Base-by-base conservation (phyloP, 2,113 vertebrate species). In the Solea senegalensis region DNA sequence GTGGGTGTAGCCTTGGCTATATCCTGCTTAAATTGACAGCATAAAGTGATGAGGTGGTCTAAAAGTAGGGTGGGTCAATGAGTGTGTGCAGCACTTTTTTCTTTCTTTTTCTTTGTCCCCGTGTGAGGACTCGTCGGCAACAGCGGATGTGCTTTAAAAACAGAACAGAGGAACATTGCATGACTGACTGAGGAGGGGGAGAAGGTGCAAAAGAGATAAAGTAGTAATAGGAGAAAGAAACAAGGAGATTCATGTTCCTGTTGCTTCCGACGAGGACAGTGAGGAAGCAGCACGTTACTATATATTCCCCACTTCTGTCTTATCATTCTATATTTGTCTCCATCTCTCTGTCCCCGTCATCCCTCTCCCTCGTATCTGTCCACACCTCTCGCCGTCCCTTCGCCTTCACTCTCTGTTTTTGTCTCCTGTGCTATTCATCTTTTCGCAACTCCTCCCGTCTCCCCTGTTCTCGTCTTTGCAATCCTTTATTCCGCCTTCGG, bases 21-120 rank as follows among this genome's bases (percentile, higher is more conserved):
- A 68, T 58, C 68, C 65, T 67, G 52, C 86, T 74, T 61, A 67
- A 80, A 81, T 1, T 58, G 70, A 80, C 62, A 58, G 74, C 12
- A 3, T 21, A 58, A 50, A 14, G 54, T 69, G 67, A 68, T 60
- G 8, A n/a, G 13, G 43, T 27, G 13, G 27, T 59, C 14, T 9
- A 53, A 60, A 75, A 39, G 11, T 26, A 16, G 4, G 45, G 0
- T 1, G 1, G 56, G 34, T 69, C 54, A 49, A 45, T 9, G 7
- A 12, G 64, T 52, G 34, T 26, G 48, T 56, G 63, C 0, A 1
- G 41, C 4, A 55, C 46, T 56, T 56, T 60, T 48, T 10, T 12
- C 9, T 46, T 8, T 7, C 44, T 12, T 4, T 45, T 45, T 7
- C 44, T 45, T 48, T 48, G 10, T 76, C 7, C 5, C 48, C 64